These are phyloP conservation scores for Eucera pruinosa DNA, from an alignment of 2,888 invertebrate genomes.

Conservation along the genomic window DNA sequence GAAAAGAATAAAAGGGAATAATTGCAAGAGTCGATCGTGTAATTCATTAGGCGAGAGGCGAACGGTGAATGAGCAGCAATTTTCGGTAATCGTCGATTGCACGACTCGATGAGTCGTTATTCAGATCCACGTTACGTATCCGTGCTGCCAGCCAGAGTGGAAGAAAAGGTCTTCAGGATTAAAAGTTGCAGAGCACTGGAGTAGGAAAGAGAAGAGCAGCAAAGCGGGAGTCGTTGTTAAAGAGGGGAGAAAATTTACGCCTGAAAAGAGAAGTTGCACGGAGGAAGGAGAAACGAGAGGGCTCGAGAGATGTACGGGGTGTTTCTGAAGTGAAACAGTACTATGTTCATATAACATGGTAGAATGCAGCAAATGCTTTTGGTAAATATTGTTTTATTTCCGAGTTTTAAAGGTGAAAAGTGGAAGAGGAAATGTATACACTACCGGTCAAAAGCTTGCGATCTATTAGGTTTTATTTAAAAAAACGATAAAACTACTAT, in stretches of 20 bases:
- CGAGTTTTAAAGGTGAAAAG: no score
- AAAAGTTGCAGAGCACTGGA: conserved; percentile 35
- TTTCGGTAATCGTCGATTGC: conserved; percentile 70
- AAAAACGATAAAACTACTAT: no score
- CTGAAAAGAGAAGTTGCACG: conserved; percentile 10
- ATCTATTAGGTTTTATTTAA: no score
- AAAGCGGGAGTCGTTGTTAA: conserved; percentile 19
- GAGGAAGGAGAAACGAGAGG: conserved; percentile 5
- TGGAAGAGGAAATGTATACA: not conserved
- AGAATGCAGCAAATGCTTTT: conserved; percentile 1
- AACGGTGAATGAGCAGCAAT: conserved; percentile 56
- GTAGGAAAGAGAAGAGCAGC: not conserved
- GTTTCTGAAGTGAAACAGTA: not conserved
- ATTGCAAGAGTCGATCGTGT: conserved; percentile 40
- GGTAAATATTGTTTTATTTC: conserved; percentile 5
- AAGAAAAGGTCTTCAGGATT: conserved; percentile 42
- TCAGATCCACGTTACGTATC: conserved; percentile 59
- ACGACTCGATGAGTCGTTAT: conserved; percentile 65
- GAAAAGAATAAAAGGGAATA: not conserved
- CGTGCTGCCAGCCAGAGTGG: conserved; percentile 43
- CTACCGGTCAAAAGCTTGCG: no score
- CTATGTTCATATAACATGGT: not conserved
- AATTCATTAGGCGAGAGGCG: conserved; percentile 43
- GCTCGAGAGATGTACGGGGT: conserved; percentile 1
- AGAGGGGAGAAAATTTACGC: conserved; percentile 43